These are phyloP conservation scores for Nasonia oneida DNA, from an alignment of 2,888 invertebrate species.

Conservation along the genomic window DNA sequence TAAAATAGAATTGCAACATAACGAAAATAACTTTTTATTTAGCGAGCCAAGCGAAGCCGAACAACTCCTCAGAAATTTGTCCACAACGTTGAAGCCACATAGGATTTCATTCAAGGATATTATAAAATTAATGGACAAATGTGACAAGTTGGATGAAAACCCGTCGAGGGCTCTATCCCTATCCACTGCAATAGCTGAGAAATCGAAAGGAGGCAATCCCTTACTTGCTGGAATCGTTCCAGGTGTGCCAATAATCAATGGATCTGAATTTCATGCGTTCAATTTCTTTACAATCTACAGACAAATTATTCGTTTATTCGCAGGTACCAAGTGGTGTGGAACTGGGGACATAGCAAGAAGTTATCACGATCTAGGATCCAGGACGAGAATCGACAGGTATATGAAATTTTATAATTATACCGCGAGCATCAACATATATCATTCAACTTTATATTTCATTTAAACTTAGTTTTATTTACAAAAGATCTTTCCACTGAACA, in stretches of 20 bases:
- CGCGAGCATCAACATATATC: too few species aligned
- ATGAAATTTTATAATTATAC: too few species aligned
- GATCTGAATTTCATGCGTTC: neutral
- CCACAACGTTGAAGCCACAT: conserved; percentile 83
- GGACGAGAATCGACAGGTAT: conserved; percentile 78
- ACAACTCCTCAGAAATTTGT: conserved; percentile 84
- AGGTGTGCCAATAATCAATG: conserved; percentile 80
- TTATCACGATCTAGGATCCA: conserved; percentile 91
- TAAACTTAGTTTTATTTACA: neutral
- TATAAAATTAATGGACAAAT: conserved; percentile 89
- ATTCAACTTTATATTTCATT: neutral
- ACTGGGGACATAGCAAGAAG: conserved; percentile 92
- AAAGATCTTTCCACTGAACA: neutral
- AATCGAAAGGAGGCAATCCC: conserved; percentile 82
- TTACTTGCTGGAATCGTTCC: conserved; percentile 90
- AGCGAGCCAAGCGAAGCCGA: conserved; percentile 87
- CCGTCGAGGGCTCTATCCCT: conserved; percentile 52
- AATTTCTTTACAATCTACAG: conserved; percentile 16
- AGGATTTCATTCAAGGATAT: conserved; percentile 87
- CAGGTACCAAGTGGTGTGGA: conserved; percentile 96
- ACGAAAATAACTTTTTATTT: conserved; percentile 70
- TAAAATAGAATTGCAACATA: too few species aligned
- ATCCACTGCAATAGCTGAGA: conserved; percentile 52
- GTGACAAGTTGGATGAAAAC: conserved; percentile 84
- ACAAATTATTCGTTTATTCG: conserved; percentile 61